Evolutionary conservation across 1,140 invertebrate species (phyloP), one percentile per base, ranked within the genome.

Genomic region (Drosophila pseudoobscura): DNA sequence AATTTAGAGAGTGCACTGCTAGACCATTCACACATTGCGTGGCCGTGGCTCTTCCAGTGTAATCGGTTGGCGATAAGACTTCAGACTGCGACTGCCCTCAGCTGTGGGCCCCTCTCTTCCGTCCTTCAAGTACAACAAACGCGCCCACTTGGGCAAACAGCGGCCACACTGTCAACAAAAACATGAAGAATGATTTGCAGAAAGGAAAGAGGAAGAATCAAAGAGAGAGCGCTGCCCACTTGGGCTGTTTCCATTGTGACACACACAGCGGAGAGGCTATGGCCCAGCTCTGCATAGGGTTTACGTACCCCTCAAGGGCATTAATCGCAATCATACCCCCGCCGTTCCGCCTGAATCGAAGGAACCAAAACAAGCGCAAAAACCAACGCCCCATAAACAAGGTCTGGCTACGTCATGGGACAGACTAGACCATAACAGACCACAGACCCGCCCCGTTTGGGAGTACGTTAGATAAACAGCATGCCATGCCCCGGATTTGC

Each of bases 161-260:
- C 45, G 53, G 11, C 31, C 35, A 72, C 61, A 79, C 84, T 64
- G 62, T 68, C 65, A 75, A 75, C 58, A 69, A 53, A 44, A 56
- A 54, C 58, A 61, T 29, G 7, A 35, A 59, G 20, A 66, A 44
- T 52, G 65, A 77, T 73, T 41, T 51, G 47, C 51, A 65, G 17
- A 35, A 35, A 43, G n/a, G 20, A 61, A 17, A 11, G 44, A 35
- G 8, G 13, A 29, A 59, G 54, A 59, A 66, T 56, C 29, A 53
- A 44, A 31, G 55, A 22, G 55, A 17, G 35, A 55, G 35, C 22
- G 44, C 44, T 45, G 51, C 71, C 73, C 73, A 74, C 72, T 80
- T 84, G 66, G 73, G 63, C 75, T 69, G 59, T 85, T 82, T 85
- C 80, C 82, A 87, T 82, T 87, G 73, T 69, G 85, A 75, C 57